Evolutionary conservation across 2,888 invertebrate genomes (phyloP).

Genomic region (Cheilosia scutellata): DNA sequence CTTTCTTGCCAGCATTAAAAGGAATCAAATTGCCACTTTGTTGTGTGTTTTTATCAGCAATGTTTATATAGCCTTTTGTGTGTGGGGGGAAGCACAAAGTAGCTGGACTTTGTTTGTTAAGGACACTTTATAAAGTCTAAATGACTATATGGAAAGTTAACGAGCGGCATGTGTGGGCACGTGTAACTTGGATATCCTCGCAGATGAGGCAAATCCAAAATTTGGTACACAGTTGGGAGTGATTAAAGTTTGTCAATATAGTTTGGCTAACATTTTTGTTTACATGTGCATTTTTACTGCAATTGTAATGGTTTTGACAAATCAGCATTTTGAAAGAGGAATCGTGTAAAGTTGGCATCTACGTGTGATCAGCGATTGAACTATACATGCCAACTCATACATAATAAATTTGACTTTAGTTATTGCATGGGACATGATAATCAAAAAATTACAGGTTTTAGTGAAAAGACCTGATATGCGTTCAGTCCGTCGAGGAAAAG

Average conservation of each 20-base stretch:
- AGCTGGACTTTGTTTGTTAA: constrained; percentile 44
- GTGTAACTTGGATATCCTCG: neutral
- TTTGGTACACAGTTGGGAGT: constrained; percentile 43
- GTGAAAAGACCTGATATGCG: no score
- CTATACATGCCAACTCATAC: no score
- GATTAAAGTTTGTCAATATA: constrained; percentile 28
- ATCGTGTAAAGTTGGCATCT: no score
- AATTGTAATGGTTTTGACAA: neutral
- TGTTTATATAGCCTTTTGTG: constrained; percentile 22
- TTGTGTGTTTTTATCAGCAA: constrained; percentile 64
- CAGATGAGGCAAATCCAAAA: constrained; percentile 10
- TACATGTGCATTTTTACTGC: constrained; percentile 5
- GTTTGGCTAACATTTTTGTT: constrained; percentile 38
- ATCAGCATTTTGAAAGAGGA: neutral
- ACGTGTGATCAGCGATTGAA: no score
- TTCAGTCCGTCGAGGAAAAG: no score
- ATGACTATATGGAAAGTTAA: constrained; percentile 32
- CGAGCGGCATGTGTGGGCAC: neutral
- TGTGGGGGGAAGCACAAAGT: constrained; percentile 22
- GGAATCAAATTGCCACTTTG: constrained; percentile 68
- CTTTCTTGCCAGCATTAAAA: constrained; percentile 68
- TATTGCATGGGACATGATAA: no score
- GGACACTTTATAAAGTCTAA: constrained; percentile 61
- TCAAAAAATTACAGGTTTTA: no score
- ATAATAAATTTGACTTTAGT: no score